phyloP scores from a whole-genome alignment of 2,113 vertebrate genomes.

The Halichoeres trimaculatus region DNA sequence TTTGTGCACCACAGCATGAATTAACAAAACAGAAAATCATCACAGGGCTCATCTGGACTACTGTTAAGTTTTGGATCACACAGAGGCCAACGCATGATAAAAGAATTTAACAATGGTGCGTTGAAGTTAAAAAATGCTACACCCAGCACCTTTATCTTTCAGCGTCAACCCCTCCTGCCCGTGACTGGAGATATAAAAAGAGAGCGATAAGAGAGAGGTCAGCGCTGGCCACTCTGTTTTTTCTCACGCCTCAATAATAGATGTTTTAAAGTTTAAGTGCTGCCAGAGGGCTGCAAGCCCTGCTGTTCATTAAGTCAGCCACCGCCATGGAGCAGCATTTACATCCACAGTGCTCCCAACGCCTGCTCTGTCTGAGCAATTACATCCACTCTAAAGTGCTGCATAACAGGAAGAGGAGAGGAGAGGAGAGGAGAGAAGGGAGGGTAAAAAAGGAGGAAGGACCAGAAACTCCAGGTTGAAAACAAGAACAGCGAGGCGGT shows the following conservation, averaged over 20 bases:
- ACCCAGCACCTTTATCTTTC: slow-evolving; percentile 33
- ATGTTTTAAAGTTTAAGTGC: slow-evolving; percentile 99
- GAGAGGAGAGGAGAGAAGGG: not conserved
- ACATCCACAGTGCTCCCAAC: slow-evolving; percentile 90
- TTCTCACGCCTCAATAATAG: slow-evolving; percentile 96
- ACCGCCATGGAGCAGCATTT: slow-evolving; percentile 92
- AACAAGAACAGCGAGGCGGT: slow-evolving; percentile 30
- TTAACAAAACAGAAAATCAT: no score
- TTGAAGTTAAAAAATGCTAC: slow-evolving; percentile 29
- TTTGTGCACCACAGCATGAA: no score
- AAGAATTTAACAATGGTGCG: slow-evolving; percentile 19
- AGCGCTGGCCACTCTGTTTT: slow-evolving; percentile 88
- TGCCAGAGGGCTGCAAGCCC: slow-evolving; percentile 93
- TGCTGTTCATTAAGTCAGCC: slow-evolving; percentile 94
- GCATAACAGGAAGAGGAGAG: slow-evolving; percentile 34
- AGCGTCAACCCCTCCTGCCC: slow-evolving; percentile 32
- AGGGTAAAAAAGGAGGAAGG: not conserved
- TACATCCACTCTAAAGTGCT: slow-evolving; percentile 65
- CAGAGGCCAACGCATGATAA: not conserved
- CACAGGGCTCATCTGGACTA: not conserved
- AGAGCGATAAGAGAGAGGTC: slow-evolving; percentile 85
- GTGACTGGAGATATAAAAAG: slow-evolving; percentile 55
- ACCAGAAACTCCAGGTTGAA: slow-evolving; percentile 35
- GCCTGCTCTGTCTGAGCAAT: slow-evolving; percentile 75
- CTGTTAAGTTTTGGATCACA: not conserved